These are phyloP conservation scores for Dendrocincla tyrannina DNA, from an alignment of 2,797 vertebrate species.

Conservation along the genomic window DNA sequence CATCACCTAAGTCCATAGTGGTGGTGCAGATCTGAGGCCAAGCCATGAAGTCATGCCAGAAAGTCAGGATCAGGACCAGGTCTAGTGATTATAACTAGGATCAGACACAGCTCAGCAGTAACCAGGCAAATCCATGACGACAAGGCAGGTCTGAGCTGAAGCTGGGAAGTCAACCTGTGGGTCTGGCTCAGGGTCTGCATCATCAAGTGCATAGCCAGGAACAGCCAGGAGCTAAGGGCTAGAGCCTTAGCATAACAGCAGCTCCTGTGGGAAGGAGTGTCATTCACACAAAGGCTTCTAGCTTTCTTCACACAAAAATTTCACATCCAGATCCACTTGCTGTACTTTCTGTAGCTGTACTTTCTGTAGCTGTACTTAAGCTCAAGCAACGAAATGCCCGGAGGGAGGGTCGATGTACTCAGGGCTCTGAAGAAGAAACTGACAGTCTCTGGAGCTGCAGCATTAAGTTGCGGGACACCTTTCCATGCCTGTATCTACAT, in stretches of 20 bases:
- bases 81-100: background rate
- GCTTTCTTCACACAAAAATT: background rate
- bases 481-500: background rate
- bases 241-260: background rate
- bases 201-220: background rate
- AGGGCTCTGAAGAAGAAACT: background rate
- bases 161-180: background rate
- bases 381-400: background rate
- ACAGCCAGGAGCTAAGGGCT: background rate
- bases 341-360: background rate
- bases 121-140: background rate
- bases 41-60: background rate
- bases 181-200: background rate
- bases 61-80: background rate
- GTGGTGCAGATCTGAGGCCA: background rate
- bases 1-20: background rate
- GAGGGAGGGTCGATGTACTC: rapidly evolving
- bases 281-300: background rate
- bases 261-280: background rate
- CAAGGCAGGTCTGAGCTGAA: background rate
- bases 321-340: background rate
- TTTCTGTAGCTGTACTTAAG: background rate
- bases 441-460: background rate
- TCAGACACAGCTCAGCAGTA: background rate
- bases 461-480: background rate